phyloP scores from a whole-genome alignment of 2,113 vertebrate genomes.

The Xenopus borealis region DNA sequence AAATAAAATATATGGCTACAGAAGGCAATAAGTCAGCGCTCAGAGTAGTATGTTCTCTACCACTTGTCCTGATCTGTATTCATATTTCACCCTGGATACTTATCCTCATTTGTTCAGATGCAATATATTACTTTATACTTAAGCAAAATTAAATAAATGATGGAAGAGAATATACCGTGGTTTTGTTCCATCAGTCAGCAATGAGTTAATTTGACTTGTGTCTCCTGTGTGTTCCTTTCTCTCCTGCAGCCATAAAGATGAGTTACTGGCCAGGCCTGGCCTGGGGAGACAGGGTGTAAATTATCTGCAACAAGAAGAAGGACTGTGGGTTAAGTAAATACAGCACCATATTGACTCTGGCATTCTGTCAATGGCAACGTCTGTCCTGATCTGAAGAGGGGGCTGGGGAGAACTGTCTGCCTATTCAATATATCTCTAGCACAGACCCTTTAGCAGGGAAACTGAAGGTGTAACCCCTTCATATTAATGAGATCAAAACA shows the following conservation, averaged over 20 bases:
- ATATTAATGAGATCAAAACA: slow-evolving; percentile 26
- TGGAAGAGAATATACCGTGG: neutral
- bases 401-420: slow-evolving; percentile 17
- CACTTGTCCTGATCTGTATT: neutral
- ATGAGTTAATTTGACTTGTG: slow-evolving; percentile 47
- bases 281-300: slow-evolving; percentile 51
- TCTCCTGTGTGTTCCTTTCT: slow-evolving; percentile 42
- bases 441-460: slow-evolving; percentile 2
- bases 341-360: slow-evolving; percentile 49
- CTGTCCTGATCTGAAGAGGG: slow-evolving; percentile 29
- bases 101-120: neutral
- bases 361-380: slow-evolving; percentile 44
- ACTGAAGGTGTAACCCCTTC: neutral
- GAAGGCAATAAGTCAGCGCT: too few species aligned
- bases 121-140: neutral
- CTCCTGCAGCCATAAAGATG: slow-evolving; percentile 50
- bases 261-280: slow-evolving; percentile 51
- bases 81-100: neutral
- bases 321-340: slow-evolving; percentile 53
- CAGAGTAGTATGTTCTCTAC: neutral
- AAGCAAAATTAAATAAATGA: neutral
- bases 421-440: slow-evolving; percentile 3
- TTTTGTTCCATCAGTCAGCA: slow-evolving; percentile 24
- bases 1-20: too few species aligned
- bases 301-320: slow-evolving; percentile 47